Percentiles rank a stretch among this genome's conserved stretches.
These are phyloP conservation scores for Athalia rosae DNA, from an alignment of 2,888 invertebrate genomes.

Conservation along the genomic window DNA sequence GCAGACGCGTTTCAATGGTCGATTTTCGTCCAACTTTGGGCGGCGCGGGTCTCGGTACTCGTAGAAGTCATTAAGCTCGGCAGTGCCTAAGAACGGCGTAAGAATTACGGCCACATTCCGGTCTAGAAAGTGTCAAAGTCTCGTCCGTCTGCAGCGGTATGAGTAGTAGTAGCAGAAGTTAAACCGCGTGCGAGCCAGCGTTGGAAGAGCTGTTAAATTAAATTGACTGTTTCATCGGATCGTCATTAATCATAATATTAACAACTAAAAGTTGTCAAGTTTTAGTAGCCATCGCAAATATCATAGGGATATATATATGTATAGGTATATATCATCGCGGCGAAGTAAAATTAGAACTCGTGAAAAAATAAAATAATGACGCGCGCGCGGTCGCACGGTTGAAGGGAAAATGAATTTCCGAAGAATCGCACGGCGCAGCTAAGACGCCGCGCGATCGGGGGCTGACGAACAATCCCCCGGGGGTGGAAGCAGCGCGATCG, in stretches of 20 bases:
- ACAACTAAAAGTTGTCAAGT: conserved; percentile 24
- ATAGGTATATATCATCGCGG: too few relatives aligned
- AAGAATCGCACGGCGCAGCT: too few relatives aligned
- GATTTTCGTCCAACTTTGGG: conserved; percentile 7
- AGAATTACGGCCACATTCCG: conserved; percentile 40
- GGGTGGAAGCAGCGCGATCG: background rate
- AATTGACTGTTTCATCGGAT: conserved; percentile 42
- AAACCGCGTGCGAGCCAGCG: too few relatives aligned
- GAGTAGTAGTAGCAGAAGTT: too few relatives aligned
- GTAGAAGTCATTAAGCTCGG: background rate
- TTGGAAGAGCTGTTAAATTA: conserved; percentile 25
- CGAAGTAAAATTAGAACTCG: too few relatives aligned
- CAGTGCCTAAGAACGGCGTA: conserved; percentile 15
- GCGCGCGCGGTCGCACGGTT: too few relatives aligned
- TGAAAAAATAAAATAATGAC: too few relatives aligned
- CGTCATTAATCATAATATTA: conserved; percentile 33
- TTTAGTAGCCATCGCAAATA: conserved; percentile 9
- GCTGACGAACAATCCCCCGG: background rate
- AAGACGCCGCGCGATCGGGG: too few relatives aligned
- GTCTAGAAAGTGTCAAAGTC: conserved; percentile 42
- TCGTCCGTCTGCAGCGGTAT: conserved; percentile 33
- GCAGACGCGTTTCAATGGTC: conserved; percentile 22
- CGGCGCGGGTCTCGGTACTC: background rate
- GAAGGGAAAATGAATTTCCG: too few relatives aligned
- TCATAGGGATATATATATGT: too few relatives aligned